Evolutionary conservation across 1,140 invertebrate genomes (phyloP).

Genomic region (Eueides isabella): DNA sequence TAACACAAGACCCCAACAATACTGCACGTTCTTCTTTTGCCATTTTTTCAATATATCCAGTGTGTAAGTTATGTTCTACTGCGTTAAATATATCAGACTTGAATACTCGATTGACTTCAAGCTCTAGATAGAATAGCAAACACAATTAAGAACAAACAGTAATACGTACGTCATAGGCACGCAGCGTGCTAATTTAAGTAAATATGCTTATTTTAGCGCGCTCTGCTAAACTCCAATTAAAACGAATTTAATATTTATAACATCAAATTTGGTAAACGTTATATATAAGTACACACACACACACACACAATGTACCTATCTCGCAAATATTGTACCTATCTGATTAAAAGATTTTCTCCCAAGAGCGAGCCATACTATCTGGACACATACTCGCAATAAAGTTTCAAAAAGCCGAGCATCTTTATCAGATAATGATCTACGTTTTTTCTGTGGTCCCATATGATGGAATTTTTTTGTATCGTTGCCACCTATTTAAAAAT

Average conservation of each 20-base stretch:
- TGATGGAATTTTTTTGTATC: constrained; percentile 83
- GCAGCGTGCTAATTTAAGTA: not conserved
- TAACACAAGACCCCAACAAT: constrained; percentile 60
- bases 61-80: constrained; percentile 68
- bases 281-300: no score
- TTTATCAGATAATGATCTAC: constrained; percentile 83
- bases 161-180: not conserved
- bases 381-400: constrained; percentile 82
- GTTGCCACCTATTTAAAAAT: constrained; percentile 55
- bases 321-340: constrained; percentile 67
- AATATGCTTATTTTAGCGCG: not conserved
- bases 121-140: constrained; percentile 63
- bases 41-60: constrained; percentile 60
- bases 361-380: constrained; percentile 85
- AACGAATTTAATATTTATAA: no score
- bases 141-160: not conserved
- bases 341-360: constrained; percentile 82
- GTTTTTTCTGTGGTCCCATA: constrained; percentile 80
- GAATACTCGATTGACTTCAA: constrained; percentile 84
- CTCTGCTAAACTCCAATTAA: not conserved
- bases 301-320: not conserved
- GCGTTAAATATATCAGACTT: constrained; percentile 84
- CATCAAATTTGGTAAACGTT: not conserved
- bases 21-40: constrained; percentile 57
- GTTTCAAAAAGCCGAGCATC: constrained; percentile 84